Base-by-base conservation (phyloP, 2,888 invertebrate species). In the Patella caerulea region DNA sequence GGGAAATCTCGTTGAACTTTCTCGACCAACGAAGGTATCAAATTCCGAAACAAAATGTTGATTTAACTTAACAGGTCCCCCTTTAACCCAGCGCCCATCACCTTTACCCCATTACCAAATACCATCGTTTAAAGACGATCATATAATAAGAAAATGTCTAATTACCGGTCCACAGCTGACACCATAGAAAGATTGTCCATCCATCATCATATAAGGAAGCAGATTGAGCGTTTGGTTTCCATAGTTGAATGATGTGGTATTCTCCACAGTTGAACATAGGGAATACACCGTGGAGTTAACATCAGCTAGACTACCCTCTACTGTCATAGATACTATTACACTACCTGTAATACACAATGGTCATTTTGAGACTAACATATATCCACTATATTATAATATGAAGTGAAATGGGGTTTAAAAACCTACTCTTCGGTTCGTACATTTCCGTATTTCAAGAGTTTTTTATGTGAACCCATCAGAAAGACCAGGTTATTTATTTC, bases 181-280 rank as follows among this genome's bases (percentile, higher is more conserved):
- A 24, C 79, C 79, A 59, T 78, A 78, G 74, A 75, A 78, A 4
- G 69, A 19, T 2, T 34, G n/a, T 14, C 80, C 80, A 59, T 82
- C 76, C 29, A 82, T 77, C 3, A 29, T 74, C 56, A 82, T 69
- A 24, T 77, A 77, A n/a, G 74, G 69, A 17, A 73, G 14, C 45
- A 80, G 72, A 14, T 69, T 52, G 3, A 77, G 55, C 19, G 73
- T 72, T 9, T 71, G 45, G 76, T 76, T 77, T 15, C 71, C 76
- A 56, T 74, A 80, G 70, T 74, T 80, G 77, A 80, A 80, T 53
- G 74, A 76, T 71, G 71, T 73, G 14, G 74, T 71, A 17, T 74
- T 74, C 56, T 71, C 52, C 5, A 79, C 73, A 17, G 74, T 73
- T n/a, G 72, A 52, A 56, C 82, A 82, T 76, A 82, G 45, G 11